Base-by-base conservation (phyloP, 2,797 vertebrate species). In the Falco rusticolus region DNA sequence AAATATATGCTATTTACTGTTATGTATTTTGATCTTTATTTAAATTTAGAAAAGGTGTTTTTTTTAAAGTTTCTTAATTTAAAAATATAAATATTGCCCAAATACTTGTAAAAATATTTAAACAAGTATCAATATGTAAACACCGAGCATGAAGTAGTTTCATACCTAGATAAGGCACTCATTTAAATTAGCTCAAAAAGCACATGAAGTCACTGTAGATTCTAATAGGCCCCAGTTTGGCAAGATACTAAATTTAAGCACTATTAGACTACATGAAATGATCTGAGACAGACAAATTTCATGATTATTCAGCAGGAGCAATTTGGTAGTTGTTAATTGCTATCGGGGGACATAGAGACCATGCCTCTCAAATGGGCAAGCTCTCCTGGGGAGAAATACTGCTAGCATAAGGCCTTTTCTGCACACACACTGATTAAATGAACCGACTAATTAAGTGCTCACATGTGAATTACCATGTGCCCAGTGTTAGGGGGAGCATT, bases 241-340 rank as follows among this genome's bases (percentile, higher is more conserved):
- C 71, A 95, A 92, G 88, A 80, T 74, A 90, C 95, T 96, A 95
- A 95, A 95, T 96, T 95, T 96, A 95, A 95, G 84, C 70, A 74
- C 78, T 91, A 87, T 93, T 95, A 96, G 66, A 66, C 77, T 66
- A 86, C 48, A 77, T 0, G 4, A 96, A 96, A 94, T 95, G 86
- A 95, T 91, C 94, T 24, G 8, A 95, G 91, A 93, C 83, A 93
- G 88, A 94, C 51, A 0, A 96, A 96, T 96, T 95, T 96, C 92
- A 91, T 80, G 94, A 96, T 96, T 95, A 96, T 93, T 96, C 94
- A 96, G 87, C 9, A 1, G 72, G 78, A 94, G 94, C 75, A 96
- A 89, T 89, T 93, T 29, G 3, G 87, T 68, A 77, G 78, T 77
- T 82, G 86, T 85, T 96, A 97, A 96, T 95, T 97, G 82, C 81